Evolutionary conservation across 64 coral and sea anemone genomes (phyloP).

Genomic region (Cladopsammia gracilis): DNA sequence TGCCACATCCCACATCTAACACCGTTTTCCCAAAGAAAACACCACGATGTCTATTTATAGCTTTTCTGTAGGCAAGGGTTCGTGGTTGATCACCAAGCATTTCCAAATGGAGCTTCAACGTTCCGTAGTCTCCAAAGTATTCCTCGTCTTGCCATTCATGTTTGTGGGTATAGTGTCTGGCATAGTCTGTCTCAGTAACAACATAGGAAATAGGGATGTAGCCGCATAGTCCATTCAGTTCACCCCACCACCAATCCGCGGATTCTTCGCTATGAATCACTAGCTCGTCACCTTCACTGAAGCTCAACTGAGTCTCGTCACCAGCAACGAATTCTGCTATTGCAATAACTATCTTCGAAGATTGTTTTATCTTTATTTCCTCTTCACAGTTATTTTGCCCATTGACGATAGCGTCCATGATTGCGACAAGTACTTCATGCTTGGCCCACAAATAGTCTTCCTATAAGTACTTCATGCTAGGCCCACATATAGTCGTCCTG

Average conservation of each 20-base stretch:
- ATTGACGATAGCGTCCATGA: too few species aligned
- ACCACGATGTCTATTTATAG: conserved; percentile 52
- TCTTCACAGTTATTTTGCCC: too few species aligned
- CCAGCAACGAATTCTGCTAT: conserved; percentile 82
- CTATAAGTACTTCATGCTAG: too few species aligned
- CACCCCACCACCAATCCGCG: conserved; percentile 93
- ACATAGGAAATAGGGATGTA: conserved; percentile 89
- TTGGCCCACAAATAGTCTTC: too few species aligned
- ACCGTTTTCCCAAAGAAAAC: conserved; percentile 83
- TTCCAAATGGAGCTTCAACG: conserved; percentile 84
- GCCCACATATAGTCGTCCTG: too few species aligned
- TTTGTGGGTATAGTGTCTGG: conserved; percentile 10
- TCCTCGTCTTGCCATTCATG: conserved; percentile 98
- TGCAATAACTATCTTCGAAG: conserved; percentile 57
- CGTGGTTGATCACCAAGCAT: conserved; percentile 87
- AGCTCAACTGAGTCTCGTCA: conserved; percentile 82
- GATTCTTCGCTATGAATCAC: conserved; percentile 74
- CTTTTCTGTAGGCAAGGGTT: conserved; percentile 75
- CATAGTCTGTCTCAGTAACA: conserved; percentile 61
- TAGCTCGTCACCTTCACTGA: conserved; percentile 82
- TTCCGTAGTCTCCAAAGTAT: conserved; percentile 90
- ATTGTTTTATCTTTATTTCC: not conserved
- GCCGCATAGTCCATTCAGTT: conserved; percentile 77
- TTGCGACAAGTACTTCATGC: too few species aligned
- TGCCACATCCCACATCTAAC: conserved; percentile 96